Conservation (phyloP, 2,888 invertebrate genomes). For the Eristalinus aeneus region DNA sequence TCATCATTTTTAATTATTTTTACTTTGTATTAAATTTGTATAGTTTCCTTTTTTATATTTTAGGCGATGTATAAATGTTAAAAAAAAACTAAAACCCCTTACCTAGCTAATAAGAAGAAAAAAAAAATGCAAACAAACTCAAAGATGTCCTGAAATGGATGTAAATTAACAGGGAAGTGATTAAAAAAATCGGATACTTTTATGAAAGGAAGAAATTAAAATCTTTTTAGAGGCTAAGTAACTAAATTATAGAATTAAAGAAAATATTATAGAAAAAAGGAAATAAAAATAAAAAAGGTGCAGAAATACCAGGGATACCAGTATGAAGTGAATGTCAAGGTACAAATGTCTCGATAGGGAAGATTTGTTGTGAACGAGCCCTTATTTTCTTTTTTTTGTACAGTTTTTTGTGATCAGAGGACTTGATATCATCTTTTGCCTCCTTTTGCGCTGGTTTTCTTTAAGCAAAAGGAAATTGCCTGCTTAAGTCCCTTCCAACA, state of each 20-base stretch:
- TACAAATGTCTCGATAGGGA: too few relatives aligned
- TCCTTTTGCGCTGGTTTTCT: too few relatives aligned
- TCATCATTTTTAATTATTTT: slow-evolving; percentile 55
- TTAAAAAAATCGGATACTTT: not conserved
- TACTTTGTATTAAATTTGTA: not conserved
- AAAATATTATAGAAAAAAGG: not conserved
- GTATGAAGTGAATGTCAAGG: too few relatives aligned
- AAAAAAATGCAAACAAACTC: slow-evolving; percentile 45
- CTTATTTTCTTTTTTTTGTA: too few relatives aligned
- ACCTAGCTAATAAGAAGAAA: not conserved
- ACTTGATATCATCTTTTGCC: too few relatives aligned
- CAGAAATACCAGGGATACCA: too few relatives aligned
- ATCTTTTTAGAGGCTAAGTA: not conserved
- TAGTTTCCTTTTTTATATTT: slow-evolving; percentile 16
- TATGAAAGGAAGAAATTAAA: not conserved
- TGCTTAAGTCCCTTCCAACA: too few relatives aligned
- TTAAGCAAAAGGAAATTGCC: too few relatives aligned
- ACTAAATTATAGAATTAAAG: not conserved
- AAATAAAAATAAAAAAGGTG: slow-evolving; percentile 1
- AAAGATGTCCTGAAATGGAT: not conserved
- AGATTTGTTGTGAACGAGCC: too few relatives aligned
- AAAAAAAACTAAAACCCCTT: slow-evolving; percentile 18
- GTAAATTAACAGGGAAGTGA: not conserved
- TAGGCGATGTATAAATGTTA: slow-evolving; percentile 49
- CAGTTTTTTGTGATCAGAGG: too few relatives aligned